These are phyloP conservation scores for Thecocarcelia acutangulata DNA, from an alignment of 2,888 invertebrate genomes.

Conservation along the genomic window DNA sequence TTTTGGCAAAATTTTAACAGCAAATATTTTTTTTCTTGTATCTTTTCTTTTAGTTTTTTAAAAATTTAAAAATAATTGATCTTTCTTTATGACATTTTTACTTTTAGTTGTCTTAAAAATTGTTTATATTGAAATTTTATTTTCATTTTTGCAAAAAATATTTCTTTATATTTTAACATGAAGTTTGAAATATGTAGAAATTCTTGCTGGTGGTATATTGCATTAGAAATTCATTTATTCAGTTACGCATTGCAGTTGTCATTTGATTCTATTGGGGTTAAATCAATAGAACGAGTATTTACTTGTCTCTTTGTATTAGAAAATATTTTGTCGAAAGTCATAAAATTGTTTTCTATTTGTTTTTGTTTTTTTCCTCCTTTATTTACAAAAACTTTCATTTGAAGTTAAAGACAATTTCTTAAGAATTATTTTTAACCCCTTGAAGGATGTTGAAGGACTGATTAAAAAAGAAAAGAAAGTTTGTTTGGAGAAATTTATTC, in stretches of 20 bases:
- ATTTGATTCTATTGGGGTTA: constrained; percentile 53
- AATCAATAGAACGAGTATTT: constrained; percentile 50
- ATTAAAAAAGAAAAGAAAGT: not conserved
- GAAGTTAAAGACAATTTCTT: not conserved
- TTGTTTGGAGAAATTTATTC: not conserved
- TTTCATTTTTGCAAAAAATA: not conserved
- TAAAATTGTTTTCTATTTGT: constrained; percentile 41
- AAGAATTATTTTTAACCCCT: constrained; percentile 12
- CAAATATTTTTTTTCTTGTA: not conserved
- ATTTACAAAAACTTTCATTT: constrained; percentile 36
- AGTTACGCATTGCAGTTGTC: constrained; percentile 66
- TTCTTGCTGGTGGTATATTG: constrained; percentile 5
- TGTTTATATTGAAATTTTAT: constrained; percentile 5
- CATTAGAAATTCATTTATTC: constrained; percentile 64
- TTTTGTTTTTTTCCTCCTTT: not conserved
- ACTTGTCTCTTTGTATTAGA: constrained; percentile 34
- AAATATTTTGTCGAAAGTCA: constrained; percentile 51
- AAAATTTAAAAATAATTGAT: constrained; percentile 20
- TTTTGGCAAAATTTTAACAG: not conserved
- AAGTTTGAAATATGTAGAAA: not conserved
- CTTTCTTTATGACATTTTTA: constrained; percentile 37
- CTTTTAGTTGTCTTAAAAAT: not conserved
- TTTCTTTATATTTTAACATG: not conserved
- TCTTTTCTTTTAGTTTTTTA: not conserved
- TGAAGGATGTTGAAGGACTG: not conserved